phyloP scores from a whole-genome alignment of 2,888 invertebrate species.

The Aricia artaxerxes region DNA sequence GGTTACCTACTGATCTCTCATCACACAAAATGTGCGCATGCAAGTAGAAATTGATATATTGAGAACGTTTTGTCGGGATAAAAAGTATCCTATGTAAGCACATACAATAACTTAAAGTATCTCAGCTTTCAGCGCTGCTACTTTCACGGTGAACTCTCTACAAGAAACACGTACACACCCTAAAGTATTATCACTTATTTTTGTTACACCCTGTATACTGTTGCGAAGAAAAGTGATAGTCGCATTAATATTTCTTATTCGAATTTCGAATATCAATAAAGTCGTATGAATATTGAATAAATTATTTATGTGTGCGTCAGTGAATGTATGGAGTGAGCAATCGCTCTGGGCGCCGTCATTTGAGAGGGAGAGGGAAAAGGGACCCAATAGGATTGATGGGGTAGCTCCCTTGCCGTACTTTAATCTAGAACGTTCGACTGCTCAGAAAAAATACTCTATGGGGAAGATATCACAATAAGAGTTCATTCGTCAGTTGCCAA shows the following conservation, averaged over 20 bases:
- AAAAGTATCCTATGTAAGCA: too few species aligned
- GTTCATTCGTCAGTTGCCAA: neutral
- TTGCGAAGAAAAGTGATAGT: neutral
- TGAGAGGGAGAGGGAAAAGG: slow-evolving; percentile 4
- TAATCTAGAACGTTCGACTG: slow-evolving; percentile 14
- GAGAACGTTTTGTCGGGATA: too few species aligned
- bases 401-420: neutral
- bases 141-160: too few species aligned
- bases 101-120: too few species aligned
- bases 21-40: too few species aligned
- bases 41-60: too few species aligned
- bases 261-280: neutral
- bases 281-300: slow-evolving; percentile 4
- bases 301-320: neutral
- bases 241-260: neutral
- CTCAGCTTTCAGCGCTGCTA: too few species aligned
- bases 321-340: slow-evolving; percentile 6
- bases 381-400: neutral
- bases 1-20: too few species aligned
- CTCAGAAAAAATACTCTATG: neutral
- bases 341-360: neutral
- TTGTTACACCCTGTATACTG: neutral
- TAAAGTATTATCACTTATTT: too few species aligned
- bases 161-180: too few species aligned
- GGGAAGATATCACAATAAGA: neutral